Base-by-base conservation (phyloP, 2,113 vertebrate species). In the Nothocercus julius region DNA sequence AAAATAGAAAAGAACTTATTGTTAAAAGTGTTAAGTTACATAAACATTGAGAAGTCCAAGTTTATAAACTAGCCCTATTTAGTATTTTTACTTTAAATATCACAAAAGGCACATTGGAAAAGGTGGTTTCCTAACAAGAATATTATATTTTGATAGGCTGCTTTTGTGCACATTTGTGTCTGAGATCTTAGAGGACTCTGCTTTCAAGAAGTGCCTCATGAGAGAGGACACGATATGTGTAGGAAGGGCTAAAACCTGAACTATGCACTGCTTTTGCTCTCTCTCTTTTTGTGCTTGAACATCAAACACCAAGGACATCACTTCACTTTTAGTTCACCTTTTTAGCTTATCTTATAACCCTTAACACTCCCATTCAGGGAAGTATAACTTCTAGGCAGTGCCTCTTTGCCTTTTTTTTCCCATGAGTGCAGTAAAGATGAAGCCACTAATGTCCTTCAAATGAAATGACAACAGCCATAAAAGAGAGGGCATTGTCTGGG, bases 371-470 rank as follows among this genome's bases (percentile, higher is more conserved):
- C n/a, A 72, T 89, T 93, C 78, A 92, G 36, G 25, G 56, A 63
- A 81, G 45, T 91, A 22, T 40, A 85, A 79, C 86, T 94, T 82
- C 78, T 77, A 51, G 81, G 34, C 82, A 74, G 78, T 92, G 78
- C 44, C 79, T 94, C 56, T 85, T 89, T 86, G 89, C 27, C 94
- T 94, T 95, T 85, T 82, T 95, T 94, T 82, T 95, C 93, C 81
- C 45, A 19, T 19, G 70, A 95, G 54, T 83, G 36, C 40, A 56
- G 36, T 59, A 69, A 64, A 70, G 59, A 53, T 32, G 72, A 90
- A 93, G 66, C 14, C 87, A 70, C 90, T 88, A 61, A 67, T 77
- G 84, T 93, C 87, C 94, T 95, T 96, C 92, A 88, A 66, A 78
- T 68, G 64, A 95, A 96, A 81, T 51, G n/a, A 84, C 80, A 66